Evolutionary conservation across 92 coral and sea anemone species (phyloP).

Genomic region (Zoanthus solanderi): DNA sequence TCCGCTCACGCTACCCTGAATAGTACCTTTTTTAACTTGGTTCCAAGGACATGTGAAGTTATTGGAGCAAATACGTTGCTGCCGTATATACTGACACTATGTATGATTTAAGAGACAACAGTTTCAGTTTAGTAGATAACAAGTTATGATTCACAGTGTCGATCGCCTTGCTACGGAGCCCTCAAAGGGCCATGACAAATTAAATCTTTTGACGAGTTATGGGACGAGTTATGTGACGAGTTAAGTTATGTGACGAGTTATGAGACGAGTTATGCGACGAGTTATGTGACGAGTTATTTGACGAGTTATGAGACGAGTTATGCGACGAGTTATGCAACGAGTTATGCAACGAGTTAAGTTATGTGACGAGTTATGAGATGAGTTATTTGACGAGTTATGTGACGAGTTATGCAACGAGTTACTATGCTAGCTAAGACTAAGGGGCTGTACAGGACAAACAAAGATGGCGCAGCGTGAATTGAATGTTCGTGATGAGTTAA

Average conservation of each 20-base stretch:
- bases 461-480: neutral
- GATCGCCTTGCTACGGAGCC: too few relatives aligned
- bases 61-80: too few relatives aligned
- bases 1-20: too few relatives aligned
- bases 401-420: conserved; percentile 8
- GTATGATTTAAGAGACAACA: too few relatives aligned
- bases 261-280: too few relatives aligned
- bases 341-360: neutral
- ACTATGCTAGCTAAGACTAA: neutral
- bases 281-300: neutral
- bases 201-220: neutral
- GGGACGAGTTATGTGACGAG: too few relatives aligned
- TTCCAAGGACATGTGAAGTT: too few relatives aligned
- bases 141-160: too few relatives aligned
- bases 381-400: too few relatives aligned
- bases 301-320: neutral
- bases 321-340: neutral
- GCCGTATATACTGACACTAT: too few relatives aligned
- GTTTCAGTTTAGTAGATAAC: too few relatives aligned
- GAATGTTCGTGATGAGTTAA: conserved; percentile 57
- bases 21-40: too few relatives aligned
- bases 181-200: neutral
- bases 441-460: neutral
- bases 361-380: neutral
- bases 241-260: neutral